These are phyloP conservation scores for Stigmatopora argus DNA, from an alignment of 2,113 vertebrate species.

Conservation along the genomic window DNA sequence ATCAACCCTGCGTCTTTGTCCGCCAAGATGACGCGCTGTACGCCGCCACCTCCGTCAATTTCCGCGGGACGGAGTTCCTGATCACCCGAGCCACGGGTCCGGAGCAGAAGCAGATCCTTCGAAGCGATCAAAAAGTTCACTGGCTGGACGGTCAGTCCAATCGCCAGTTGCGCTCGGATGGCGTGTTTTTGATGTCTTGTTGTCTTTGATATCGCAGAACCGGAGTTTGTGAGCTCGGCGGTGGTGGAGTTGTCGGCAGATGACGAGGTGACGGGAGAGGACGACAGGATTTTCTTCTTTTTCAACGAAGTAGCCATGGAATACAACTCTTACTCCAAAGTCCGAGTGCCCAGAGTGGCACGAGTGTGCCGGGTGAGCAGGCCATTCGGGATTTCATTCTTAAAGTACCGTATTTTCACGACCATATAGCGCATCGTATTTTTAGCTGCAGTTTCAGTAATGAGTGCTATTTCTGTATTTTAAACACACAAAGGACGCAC, in stretches of 20 bases:
- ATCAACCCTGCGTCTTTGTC: neutral
- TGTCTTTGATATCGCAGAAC: conserved; percentile 61
- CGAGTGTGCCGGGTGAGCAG: conserved; percentile 80
- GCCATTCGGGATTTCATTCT: neutral
- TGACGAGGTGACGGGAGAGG: conserved; percentile 67
- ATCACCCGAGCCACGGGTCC: conserved; percentile 78
- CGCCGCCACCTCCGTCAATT: conserved; percentile 82
- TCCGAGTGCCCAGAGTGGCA: conserved; percentile 83
- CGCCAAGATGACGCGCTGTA: conserved; percentile 74
- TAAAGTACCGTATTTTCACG: too few species aligned
- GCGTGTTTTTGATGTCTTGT: neutral
- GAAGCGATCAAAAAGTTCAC: conserved; percentile 75
- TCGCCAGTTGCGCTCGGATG: neutral
- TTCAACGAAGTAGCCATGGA: conserved; percentile 82
- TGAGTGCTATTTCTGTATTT: too few species aligned
- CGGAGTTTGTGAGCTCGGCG: conserved; percentile 79
- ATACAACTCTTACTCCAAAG: conserved; percentile 74
- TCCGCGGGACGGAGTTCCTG: conserved; percentile 79
- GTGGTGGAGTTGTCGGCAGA: conserved; percentile 69
- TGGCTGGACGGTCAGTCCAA: conserved; percentile 79
- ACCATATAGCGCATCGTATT: too few species aligned
- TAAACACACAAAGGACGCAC: too few species aligned
- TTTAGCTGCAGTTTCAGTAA: too few species aligned
- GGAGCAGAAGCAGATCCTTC: conserved; percentile 71
- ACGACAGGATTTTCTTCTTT: conserved; percentile 86